Evolutionary conservation across 2,888 invertebrate species (phyloP), one percentile per base, ranked within the genome.

Genomic region (Thalpophila matura): DNA sequence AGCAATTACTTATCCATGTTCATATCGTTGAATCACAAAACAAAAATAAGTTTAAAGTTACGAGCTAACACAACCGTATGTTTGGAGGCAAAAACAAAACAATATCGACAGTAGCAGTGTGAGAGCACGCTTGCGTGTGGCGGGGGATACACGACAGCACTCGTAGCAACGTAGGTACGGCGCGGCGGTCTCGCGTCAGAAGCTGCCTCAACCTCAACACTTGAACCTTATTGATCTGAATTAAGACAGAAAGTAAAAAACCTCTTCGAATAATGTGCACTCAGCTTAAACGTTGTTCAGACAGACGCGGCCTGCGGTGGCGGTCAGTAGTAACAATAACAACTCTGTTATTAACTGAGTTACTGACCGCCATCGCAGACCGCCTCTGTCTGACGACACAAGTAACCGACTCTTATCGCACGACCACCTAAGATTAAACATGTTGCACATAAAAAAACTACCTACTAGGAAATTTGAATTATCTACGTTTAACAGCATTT

Each of bases 1-100:
- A 80, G 83, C 85, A 89, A 89, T 89, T 87, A 89, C 85, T 89
- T 88, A 88, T 86, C 83, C 87, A 81, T 88, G 88, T 89, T 86
- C 84, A 82, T 88, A 86, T 87, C 86, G 80, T 72, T 77, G 81
- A 82, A 85, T 85, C 82, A 77, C 71, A 83, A 85, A 87, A 88
- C 84, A 89, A 87, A 87, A 88, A 84, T 70, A 76, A 85, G 86
- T 84, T 80, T 80, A 84, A 87, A 86, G 84, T 86, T 86, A 87
- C 86, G 83, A 81, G 81, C 84, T 84, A 84, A 85, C 82, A 80
- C 80, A 77, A 82, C 72, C 72, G 80, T 80, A 71, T 83, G 84
- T 85, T 84, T 82, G 82, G 79, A 83, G 72, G 81, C 79, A 86
- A 86, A 84, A 90, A 86, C 85, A 89, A 88, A 89, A 88, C 84